These are phyloP conservation scores for Pseudeuparius sepicola DNA, from an alignment of 2,888 invertebrate species.

Conservation along the genomic window DNA sequence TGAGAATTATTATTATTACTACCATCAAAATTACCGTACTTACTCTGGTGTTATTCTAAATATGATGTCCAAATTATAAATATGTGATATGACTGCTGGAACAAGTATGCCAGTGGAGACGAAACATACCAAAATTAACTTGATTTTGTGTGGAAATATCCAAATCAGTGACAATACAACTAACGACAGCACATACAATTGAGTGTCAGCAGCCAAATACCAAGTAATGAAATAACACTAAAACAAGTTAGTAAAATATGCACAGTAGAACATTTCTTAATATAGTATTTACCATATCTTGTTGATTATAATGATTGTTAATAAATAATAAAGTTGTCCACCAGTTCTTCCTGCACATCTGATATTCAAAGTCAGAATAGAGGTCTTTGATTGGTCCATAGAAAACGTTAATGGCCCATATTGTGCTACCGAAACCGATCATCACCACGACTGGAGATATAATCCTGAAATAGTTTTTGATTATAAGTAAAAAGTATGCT, in stretches of 20 bases:
- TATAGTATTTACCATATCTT: conserved; percentile 26
- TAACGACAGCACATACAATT: conserved; percentile 28
- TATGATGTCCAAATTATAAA: conserved; percentile 23
- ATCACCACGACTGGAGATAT: conserved; percentile 23
- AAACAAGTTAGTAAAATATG: conserved; percentile 13
- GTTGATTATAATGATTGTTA: conserved; percentile 28
- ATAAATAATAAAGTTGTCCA: conserved; percentile 31
- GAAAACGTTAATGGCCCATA: conserved; percentile 24
- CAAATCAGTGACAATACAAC: conserved; percentile 26
- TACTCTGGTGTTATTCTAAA: conserved; percentile 25
- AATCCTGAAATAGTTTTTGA: conserved; percentile 24
- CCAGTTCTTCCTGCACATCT: conserved; percentile 30
- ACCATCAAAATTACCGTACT: no score
- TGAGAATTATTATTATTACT: no score
- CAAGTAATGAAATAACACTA: conserved; percentile 31
- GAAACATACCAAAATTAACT: conserved; percentile 14
- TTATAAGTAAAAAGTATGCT: no score
- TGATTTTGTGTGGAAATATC: conserved; percentile 21
- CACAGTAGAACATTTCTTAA: neutral
- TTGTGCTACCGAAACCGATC: conserved; percentile 19
- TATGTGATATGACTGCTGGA: conserved; percentile 20
- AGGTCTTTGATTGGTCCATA: conserved; percentile 29
- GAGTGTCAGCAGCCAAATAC: conserved; percentile 32
- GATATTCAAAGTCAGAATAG: conserved; percentile 25
- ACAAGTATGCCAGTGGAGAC: conserved; percentile 20